Conservation (phyloP, 2,797 vertebrate genomes). For the Halcyon badia region DNA sequence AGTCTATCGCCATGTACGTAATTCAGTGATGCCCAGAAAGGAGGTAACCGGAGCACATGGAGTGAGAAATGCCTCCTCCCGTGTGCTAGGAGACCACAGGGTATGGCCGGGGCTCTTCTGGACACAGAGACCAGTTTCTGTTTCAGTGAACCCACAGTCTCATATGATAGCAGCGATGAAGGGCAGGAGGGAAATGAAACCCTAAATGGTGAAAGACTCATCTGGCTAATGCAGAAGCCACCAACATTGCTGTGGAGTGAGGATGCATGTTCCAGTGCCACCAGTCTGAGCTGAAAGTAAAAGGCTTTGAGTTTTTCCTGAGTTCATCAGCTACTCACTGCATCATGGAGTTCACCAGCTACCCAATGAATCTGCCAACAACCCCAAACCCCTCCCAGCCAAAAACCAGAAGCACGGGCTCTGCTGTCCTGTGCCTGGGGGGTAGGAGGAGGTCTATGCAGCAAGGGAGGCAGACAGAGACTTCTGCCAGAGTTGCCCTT, state of each 20-base stretch:
- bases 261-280: not conserved
- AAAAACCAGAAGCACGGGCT: not conserved
- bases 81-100: not conserved
- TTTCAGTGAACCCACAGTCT: not conserved
- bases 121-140: not conserved
- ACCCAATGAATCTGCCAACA: not conserved
- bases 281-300: not conserved
- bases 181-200: not conserved
- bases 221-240: not conserved
- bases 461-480: not conserved
- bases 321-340: not conserved
- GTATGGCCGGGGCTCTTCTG: not conserved
- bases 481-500: not conserved
- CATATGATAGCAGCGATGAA: not conserved
- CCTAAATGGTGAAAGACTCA: not conserved
- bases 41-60: not conserved
- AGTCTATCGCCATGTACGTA: not conserved
- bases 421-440: not conserved
- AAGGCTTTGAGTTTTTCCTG: not conserved
- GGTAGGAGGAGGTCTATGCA: not conserved
- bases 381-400: not conserved
- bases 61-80: not conserved
- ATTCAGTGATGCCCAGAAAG: not conserved
- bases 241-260: rapidly evolving
- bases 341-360: not conserved